Conservation (phyloP, 2,113 vertebrate species). For the Delphinapterus leucas region DNA sequence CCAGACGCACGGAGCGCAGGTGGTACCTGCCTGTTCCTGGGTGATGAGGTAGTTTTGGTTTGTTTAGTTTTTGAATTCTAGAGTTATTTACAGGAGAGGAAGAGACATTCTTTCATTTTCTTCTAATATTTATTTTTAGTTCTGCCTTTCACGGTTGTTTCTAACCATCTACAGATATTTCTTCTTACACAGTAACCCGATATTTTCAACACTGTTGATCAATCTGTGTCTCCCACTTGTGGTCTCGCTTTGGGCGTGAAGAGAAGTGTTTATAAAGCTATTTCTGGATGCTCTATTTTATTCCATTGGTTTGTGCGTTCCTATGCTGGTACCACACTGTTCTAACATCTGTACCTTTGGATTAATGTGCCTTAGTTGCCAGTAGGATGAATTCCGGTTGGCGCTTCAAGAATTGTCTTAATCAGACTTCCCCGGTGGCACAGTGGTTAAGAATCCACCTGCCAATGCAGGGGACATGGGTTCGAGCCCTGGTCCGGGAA, state of each 20-base stretch:
- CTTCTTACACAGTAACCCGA: accelerated
- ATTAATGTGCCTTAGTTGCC: not conserved
- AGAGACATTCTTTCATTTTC: not conserved
- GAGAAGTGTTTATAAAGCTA: not conserved
- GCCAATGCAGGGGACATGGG: not conserved
- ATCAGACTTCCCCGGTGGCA: not conserved
- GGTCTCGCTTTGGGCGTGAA: not conserved
- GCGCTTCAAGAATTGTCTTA: not conserved
- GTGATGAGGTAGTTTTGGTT: not conserved
- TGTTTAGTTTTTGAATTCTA: not conserved
- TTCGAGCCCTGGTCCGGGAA: not conserved
- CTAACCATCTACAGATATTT: not conserved
- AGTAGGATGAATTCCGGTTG: not conserved
- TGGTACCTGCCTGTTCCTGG: too few relatives aligned
- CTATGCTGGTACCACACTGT: not conserved
- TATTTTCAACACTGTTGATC: too few relatives aligned
- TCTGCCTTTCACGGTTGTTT: not conserved
- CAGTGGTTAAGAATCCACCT: not conserved
- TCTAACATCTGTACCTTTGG: accelerated
- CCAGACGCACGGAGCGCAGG: accelerated
- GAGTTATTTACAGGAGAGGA: not conserved
- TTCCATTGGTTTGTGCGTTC: accelerated
- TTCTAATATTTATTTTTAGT: not conserved
- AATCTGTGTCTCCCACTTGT: not conserved
- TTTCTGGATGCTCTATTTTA: not conserved